A percentile compares a stretch with the other conserved stretches of the same genome.
phyloP scores from a whole-genome alignment of 1,140 invertebrate species.

The Lordiphosa clarofinis region DNA sequence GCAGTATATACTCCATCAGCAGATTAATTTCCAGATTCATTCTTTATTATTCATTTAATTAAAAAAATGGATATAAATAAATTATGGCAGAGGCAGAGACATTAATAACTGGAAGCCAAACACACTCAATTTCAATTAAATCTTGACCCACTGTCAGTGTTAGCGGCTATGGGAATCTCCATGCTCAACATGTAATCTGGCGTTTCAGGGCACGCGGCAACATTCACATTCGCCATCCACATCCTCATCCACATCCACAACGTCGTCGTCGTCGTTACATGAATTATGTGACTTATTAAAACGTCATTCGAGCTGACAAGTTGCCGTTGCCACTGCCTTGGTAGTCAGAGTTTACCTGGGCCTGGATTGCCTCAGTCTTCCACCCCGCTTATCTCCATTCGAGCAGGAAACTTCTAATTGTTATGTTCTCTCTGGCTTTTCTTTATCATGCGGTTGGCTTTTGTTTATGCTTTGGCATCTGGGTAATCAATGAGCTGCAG shows the following conservation, averaged over 20 bases:
- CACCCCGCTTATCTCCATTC: slow-evolving; percentile 11
- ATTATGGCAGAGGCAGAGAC: too few species aligned
- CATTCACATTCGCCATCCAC: slow-evolving; percentile 34
- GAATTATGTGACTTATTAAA: slow-evolving; percentile 78
- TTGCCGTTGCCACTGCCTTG: slow-evolving; percentile 62
- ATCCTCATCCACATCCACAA: slow-evolving; percentile 9
- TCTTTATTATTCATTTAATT: too few species aligned
- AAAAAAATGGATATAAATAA: too few species aligned
- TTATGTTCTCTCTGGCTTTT: slow-evolving; percentile 40
- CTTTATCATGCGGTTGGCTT: slow-evolving; percentile 20
- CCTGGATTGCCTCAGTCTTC: background rate
- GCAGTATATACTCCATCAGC: too few species aligned
- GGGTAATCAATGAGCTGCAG: slow-evolving; percentile 49
- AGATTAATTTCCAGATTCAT: too few species aligned
- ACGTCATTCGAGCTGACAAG: slow-evolving; percentile 75
- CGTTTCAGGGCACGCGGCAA: slow-evolving; percentile 40
- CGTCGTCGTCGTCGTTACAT: slow-evolving; percentile 37
- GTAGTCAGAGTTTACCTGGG: slow-evolving; percentile 16
- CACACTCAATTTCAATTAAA: background rate
- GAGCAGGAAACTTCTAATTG: slow-evolving; percentile 66
- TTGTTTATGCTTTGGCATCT: slow-evolving; percentile 41
- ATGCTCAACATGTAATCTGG: slow-evolving; percentile 36
- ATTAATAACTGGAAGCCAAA: too few species aligned
- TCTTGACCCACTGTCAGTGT: slow-evolving; percentile 9
- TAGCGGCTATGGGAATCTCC: slow-evolving; percentile 28